phyloP scores from a whole-genome alignment of 2,113 vertebrate species.

The Coregonus clupeaformis region DNA sequence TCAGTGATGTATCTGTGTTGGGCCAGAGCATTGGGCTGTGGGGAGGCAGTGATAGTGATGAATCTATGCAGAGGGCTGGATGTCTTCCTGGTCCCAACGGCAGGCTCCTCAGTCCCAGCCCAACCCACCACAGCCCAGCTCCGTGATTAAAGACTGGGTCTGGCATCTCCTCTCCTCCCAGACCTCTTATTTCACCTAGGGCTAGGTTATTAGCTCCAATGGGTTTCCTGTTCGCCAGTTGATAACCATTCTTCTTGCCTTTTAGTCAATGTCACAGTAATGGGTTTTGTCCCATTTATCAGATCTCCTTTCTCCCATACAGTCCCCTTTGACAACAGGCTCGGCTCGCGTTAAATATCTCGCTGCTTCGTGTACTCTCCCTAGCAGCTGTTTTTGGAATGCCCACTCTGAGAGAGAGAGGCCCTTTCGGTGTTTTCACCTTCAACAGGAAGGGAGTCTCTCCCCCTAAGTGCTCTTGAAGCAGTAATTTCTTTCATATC shows the following conservation, averaged over 20 bases:
- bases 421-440: slow-evolving; percentile 6
- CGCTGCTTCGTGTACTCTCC: not conserved
- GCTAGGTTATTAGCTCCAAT: slow-evolving; percentile 40
- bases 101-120: not conserved
- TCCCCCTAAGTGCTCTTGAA: slow-evolving; percentile 12
- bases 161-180: slow-evolving; percentile 7
- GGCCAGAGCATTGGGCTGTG: not conserved
- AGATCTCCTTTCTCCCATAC: slow-evolving; percentile 17
- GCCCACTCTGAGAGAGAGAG: not conserved
- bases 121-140: not conserved
- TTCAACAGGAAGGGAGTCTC: not conserved
- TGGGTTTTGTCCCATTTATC: slow-evolving; percentile 48
- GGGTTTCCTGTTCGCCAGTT: slow-evolving; percentile 33
- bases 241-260: slow-evolving; percentile 54
- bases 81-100: no score
- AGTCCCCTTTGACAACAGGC: slow-evolving; percentile 13
- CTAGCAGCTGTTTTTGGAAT: slow-evolving; percentile 4
- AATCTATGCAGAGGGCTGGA: no score
- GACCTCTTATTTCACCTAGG: slow-evolving; percentile 42
- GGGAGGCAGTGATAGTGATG: no score
- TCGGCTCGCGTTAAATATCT: not conserved
- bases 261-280: slow-evolving; percentile 61
- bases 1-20: no score
- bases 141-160: not conserved
- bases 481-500: slow-evolving; percentile 6